A percentile compares a stretch with the other conserved stretches of the same genome.
Conservation (phyloP, 2,113 vertebrate genomes). For the Eubucco bourcierii region DNA sequence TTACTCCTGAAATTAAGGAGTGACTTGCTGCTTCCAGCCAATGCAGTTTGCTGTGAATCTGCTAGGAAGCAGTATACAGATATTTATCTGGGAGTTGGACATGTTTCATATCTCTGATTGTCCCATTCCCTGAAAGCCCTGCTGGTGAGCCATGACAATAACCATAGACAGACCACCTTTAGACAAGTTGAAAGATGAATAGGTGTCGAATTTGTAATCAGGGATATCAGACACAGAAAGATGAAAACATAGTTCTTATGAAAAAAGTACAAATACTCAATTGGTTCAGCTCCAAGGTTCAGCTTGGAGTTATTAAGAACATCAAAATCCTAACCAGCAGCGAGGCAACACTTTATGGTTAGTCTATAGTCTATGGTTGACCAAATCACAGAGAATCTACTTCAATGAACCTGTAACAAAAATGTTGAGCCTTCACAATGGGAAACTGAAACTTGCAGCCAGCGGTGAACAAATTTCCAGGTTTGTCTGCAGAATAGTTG, state of each 20-base stretch:
- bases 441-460: neutral
- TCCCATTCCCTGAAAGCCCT: neutral
- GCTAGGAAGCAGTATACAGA: neutral
- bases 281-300: neutral
- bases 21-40: neutral
- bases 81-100: neutral
- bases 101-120: neutral
- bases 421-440: neutral
- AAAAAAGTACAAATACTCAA: neutral
- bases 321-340: neutral
- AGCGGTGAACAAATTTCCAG: neutral
- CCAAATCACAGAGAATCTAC: neutral
- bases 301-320: neutral
- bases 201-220: neutral
- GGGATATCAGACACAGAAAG: neutral
- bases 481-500: neutral
- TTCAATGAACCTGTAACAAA: neutral
- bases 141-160: neutral
- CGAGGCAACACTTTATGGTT: neutral
- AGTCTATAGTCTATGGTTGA: neutral
- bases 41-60: neutral
- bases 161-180: neutral
- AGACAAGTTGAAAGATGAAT: neutral
- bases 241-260: neutral
- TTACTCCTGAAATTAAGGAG: neutral